Percentiles rank a stretch among this genome's conserved stretches.
phyloP scores from a whole-genome alignment of 1,140 invertebrate genomes.

The Zaprionus lachaisei region DNA sequence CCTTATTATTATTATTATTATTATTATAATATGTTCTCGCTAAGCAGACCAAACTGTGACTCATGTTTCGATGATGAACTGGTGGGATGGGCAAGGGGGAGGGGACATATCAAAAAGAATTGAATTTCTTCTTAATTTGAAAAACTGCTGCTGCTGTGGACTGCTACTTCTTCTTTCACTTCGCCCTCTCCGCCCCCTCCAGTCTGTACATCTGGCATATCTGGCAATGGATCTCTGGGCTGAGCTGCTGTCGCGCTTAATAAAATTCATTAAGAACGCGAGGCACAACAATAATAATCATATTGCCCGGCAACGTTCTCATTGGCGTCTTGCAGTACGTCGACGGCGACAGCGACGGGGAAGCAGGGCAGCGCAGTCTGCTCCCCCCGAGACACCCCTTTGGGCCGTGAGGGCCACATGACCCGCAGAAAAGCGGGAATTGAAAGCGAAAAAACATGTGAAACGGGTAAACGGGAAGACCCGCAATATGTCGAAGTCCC shows the following conservation, averaged over 20 bases:
- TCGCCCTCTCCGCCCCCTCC: neutral
- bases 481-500: neutral
- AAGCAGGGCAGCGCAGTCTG: conserved; percentile 27
- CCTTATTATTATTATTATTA: neutral
- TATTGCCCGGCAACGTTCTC: conserved; percentile 39
- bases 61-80: conserved; percentile 14
- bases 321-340: conserved; percentile 33
- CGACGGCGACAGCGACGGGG: conserved; percentile 9
- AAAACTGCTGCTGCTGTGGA: conserved; percentile 21
- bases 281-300: conserved; percentile 56
- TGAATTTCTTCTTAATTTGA: conserved; percentile 47
- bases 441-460: conserved; percentile 59
- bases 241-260: conserved; percentile 61
- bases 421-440: conserved; percentile 68
- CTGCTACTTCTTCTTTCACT: conserved; percentile 8
- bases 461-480: neutral
- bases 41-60: conserved; percentile 7
- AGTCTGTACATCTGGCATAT: conserved; percentile 18
- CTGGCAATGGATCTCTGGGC: conserved; percentile 23
- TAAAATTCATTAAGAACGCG: conserved; percentile 69
- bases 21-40: neutral
- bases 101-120: neutral
- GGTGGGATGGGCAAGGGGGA: neutral
- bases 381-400: conserved; percentile 50
- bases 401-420: conserved; percentile 1